Conservation (phyloP, 2,888 invertebrate species). For the Prosapia bicincta region DNA sequence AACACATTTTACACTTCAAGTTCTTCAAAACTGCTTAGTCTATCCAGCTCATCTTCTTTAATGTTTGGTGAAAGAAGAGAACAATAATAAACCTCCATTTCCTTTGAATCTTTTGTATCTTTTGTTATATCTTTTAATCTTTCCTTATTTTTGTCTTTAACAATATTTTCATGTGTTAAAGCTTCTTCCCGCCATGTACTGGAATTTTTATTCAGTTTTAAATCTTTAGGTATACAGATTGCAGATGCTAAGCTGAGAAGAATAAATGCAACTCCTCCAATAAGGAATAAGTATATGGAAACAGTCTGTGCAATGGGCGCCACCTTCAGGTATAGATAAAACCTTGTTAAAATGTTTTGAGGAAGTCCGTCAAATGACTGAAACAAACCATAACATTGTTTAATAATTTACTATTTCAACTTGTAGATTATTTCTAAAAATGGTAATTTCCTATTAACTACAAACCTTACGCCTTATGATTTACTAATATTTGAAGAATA, state of each 20-base stretch:
- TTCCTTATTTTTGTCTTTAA: slow-evolving; percentile 26
- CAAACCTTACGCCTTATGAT: too few species aligned
- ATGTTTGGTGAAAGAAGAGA: slow-evolving; percentile 43
- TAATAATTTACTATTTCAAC: too few species aligned
- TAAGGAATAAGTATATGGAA: slow-evolving; percentile 53
- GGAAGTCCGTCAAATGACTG: slow-evolving; percentile 71
- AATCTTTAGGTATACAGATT: slow-evolving; percentile 36
- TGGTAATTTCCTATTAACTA: too few species aligned
- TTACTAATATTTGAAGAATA: too few species aligned
- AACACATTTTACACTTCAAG: slow-evolving; percentile 12
- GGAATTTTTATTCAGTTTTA: slow-evolving; percentile 6
- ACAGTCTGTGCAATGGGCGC: slow-evolving; percentile 60
- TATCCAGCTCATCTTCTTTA: slow-evolving; percentile 22
- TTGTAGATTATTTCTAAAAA: too few species aligned
- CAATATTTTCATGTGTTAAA: slow-evolving; percentile 17
- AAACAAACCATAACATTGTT: slow-evolving; percentile 43
- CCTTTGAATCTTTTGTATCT: slow-evolving; percentile 41
- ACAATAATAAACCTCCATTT: slow-evolving; percentile 48
- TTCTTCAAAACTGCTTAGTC: slow-evolving; percentile 17
- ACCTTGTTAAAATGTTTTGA: slow-evolving; percentile 57
- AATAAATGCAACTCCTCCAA: slow-evolving; percentile 52
- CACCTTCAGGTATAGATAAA: slow-evolving; percentile 69
- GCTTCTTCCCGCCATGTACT: slow-evolving; percentile 20
- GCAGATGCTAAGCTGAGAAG: slow-evolving; percentile 42
- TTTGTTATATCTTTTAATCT: slow-evolving; percentile 13